Evolutionary conservation across 2,113 vertebrate genomes (phyloP).

Genomic region (Narcine bancroftii): DNA sequence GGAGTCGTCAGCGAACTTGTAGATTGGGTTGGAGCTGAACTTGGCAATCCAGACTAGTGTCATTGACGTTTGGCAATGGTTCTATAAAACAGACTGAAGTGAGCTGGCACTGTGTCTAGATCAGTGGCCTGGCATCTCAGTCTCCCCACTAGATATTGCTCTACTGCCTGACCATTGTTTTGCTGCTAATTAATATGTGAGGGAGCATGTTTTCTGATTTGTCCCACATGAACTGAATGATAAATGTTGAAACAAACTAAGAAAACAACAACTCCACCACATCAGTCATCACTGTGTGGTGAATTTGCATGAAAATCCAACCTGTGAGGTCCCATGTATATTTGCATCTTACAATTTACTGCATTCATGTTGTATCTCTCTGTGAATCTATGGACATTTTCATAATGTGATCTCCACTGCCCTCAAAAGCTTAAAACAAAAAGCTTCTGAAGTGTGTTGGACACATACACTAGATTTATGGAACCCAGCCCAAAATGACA

Average conservation of each 20-base stretch:
- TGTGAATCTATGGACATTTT: too few species aligned
- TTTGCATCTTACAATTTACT: not conserved
- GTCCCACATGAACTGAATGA: not conserved
- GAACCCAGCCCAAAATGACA: not conserved
- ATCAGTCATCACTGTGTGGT: not conserved
- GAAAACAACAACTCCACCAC: not conserved
- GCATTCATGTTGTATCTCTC: too few species aligned
- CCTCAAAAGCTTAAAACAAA: not conserved
- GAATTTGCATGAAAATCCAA: not conserved
- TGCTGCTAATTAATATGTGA: not conserved
- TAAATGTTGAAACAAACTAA: not conserved
- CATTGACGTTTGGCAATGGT: too few species aligned
- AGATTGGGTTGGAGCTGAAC: too few species aligned
- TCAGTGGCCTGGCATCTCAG: too few species aligned
- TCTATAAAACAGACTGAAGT: too few species aligned
- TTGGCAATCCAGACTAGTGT: too few species aligned
- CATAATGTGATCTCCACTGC: not conserved
- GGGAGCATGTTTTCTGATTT: not conserved
- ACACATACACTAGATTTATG: constrained; percentile 8
- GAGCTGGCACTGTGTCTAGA: too few species aligned
- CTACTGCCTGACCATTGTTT: not conserved
- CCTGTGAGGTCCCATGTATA: not conserved
- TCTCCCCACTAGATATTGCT: not conserved
- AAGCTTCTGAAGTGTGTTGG: not conserved
- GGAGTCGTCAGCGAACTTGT: too few species aligned